Conservation (phyloP, 2,888 invertebrate genomes). For the Entomobrya proxima region DNA sequence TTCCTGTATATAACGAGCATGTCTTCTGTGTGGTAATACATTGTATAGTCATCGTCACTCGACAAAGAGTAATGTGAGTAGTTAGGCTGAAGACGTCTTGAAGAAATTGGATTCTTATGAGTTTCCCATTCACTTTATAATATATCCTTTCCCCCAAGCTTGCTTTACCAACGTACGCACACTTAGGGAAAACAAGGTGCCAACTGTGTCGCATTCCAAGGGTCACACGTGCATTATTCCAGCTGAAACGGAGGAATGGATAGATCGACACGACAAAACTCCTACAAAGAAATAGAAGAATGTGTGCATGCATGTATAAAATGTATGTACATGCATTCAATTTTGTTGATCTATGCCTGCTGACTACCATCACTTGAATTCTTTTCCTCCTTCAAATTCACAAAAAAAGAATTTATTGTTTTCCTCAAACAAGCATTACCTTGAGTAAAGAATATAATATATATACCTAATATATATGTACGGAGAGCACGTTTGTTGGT, state of each 20-base stretch:
- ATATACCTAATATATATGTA: not conserved
- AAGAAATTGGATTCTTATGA: conserved; percentile 75
- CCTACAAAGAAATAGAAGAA: not conserved
- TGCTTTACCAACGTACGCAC: conserved; percentile 50
- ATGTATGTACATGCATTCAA: conserved; percentile 19
- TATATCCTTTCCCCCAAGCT: conserved; percentile 50
- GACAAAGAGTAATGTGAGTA: conserved; percentile 75
- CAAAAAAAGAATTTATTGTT: conserved; percentile 46
- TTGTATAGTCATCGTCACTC: conserved; percentile 59
- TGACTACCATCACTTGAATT: not conserved
- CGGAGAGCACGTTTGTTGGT: not conserved
- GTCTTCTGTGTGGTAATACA: conserved; percentile 25
- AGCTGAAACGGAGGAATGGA: not conserved
- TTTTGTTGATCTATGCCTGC: conserved; percentile 30
- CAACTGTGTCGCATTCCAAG: conserved; percentile 72
- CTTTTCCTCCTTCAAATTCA: conserved; percentile 20
- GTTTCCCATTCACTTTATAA: conserved; percentile 72
- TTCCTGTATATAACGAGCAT: conserved; percentile 41
- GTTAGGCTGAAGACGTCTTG: conserved; percentile 74
- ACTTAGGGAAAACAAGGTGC: conserved; percentile 69
- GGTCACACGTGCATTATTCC: conserved; percentile 74
- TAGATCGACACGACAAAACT: not conserved
- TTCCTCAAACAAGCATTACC: conserved; percentile 23
- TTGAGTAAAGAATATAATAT: too few species aligned
- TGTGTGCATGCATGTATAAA: not conserved